These are phyloP conservation scores for Hydrozoanthus tunicans DNA, from an alignment of 64 coral and sea anemone species.

Conservation along the genomic window DNA sequence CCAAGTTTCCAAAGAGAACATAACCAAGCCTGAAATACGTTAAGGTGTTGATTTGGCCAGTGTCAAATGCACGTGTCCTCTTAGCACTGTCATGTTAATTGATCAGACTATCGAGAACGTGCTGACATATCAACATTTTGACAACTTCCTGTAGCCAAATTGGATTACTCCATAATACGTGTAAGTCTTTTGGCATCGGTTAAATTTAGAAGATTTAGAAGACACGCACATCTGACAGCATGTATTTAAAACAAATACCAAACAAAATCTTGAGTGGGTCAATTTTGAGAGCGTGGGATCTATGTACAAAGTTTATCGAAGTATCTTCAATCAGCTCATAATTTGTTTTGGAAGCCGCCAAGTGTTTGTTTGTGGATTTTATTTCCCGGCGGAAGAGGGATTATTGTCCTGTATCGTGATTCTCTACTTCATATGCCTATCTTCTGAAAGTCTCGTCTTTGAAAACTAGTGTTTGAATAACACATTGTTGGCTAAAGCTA, in stretches of 20 bases:
- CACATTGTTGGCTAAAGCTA: background rate
- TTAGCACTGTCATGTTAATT: constrained; percentile 29
- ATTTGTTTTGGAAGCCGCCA: background rate
- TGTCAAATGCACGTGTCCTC: background rate
- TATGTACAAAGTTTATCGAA: background rate
- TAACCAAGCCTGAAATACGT: background rate
- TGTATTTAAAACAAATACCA: background rate
- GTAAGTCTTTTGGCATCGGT: background rate
- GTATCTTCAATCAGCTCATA: background rate
- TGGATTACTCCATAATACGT: constrained; percentile 15
- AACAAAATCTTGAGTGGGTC: background rate
- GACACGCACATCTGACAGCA: background rate
- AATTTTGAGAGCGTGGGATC: background rate
- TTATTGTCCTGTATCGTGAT: background rate
- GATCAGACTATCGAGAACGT: constrained; percentile 22
- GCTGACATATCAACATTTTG: constrained; percentile 56
- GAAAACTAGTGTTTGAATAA: background rate
- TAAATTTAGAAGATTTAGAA: constrained; percentile 36
- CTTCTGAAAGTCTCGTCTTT: background rate
- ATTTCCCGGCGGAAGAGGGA: constrained; percentile 23
- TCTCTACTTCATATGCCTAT: constrained; percentile 14
- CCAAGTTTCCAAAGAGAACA: background rate
- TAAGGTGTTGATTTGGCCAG: background rate
- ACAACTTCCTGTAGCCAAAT: constrained; percentile 51
- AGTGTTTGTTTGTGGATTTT: background rate